phyloP scores from a whole-genome alignment of 2,113 vertebrate genomes.

The Marcusenius ussheri region DNA sequence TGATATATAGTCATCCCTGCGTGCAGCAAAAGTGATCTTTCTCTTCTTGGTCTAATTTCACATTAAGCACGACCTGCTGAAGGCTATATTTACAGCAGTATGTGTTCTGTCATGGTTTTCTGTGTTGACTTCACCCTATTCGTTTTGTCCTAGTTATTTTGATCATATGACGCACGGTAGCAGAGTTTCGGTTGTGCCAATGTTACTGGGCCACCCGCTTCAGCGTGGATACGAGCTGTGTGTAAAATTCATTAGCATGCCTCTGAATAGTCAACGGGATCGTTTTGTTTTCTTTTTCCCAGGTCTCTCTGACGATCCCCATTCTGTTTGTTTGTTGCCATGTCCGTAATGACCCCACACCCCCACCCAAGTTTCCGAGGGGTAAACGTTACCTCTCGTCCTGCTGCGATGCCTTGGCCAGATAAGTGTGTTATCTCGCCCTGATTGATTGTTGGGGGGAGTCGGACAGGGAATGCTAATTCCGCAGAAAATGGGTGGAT shows the following conservation, averaged over 20 bases:
- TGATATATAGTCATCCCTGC: not conserved
- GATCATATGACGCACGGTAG: not conserved
- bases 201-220: not conserved
- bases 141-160: not conserved
- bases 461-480: not conserved
- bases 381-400: not conserved
- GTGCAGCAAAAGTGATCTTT: not conserved
- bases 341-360: not conserved
- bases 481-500: not conserved
- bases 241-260: not conserved
- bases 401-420: not conserved
- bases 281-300: not conserved
- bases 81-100: not conserved
- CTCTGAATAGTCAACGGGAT: not conserved
- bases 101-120: not conserved
- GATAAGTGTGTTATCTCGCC: not conserved
- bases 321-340: not conserved
- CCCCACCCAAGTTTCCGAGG: not conserved
- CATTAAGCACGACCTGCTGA: not conserved
- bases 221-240: not conserved
- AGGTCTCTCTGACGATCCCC: not conserved
- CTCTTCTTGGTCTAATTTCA: not conserved
- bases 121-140: not conserved
- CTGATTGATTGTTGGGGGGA: not conserved
- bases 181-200: not conserved